Base-by-base conservation (phyloP, 2,113 vertebrate genomes). In the Motacilla tschutschensis region DNA sequence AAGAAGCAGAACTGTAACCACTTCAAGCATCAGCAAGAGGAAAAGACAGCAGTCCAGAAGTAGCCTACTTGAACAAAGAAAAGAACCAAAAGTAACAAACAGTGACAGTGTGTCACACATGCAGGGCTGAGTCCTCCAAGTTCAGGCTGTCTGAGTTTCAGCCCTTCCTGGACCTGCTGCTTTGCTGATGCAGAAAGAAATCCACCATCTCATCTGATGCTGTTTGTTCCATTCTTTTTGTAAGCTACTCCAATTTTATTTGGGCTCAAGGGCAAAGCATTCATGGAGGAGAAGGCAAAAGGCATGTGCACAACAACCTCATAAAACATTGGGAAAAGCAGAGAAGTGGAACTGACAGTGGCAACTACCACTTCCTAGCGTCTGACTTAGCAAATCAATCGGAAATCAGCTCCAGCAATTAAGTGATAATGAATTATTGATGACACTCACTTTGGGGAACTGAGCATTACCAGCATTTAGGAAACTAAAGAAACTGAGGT, bases 381-480 rank as follows among this genome's bases (percentile, higher is more conserved):
- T 28, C 79, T 92, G 71, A 79, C 79, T 87, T 87, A 78, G 36
- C 53, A 53, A 89, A 89, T 83, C 85, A 85, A 85, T 83, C 36
- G 64, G 72, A 89, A 91, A 79, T 40, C 77, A 83, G 35, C 65
- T 83, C 28, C 62, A 78, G 60, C 79, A 93, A 89, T 93, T 78
- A 92, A 87, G 77, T 31, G 69, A 79, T 78, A 74, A 78, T 89
- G 60, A 87, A 89, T 93, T 79, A 92, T 76, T 87, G 85, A 91
- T 74, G 55, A 31, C 33, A n/a, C 6, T 62, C 51, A 57, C 69
- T 81, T 41, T 24, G 70, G 18, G 35, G 58, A 77, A 41, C 70
- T 2, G 8, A 88, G 73, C 70, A 87, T 89, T 92, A 31, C 40
- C 47, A 79, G 57, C 48, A 47, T 51, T 91, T 85, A 91, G 43